phyloP scores from a whole-genome alignment of 2,797 vertebrate species.

The Gambusia yucatana region DNA sequence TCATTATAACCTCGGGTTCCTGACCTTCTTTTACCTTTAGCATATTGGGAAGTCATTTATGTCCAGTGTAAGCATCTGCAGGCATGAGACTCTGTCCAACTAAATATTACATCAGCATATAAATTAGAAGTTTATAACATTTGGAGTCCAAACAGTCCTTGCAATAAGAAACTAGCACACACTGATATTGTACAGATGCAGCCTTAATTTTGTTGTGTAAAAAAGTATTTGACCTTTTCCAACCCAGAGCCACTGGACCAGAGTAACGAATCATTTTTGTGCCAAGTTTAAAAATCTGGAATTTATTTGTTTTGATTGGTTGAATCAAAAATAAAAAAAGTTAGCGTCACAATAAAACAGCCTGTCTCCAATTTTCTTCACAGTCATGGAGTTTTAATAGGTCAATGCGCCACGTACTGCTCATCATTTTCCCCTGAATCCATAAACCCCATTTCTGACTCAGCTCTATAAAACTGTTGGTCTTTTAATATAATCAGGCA shows the following conservation, averaged over 20 bases:
- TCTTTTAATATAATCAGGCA: background rate
- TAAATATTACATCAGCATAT: background rate
- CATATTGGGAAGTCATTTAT: background rate
- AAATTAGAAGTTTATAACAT: background rate
- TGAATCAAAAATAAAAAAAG: background rate
- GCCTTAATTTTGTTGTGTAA: background rate
- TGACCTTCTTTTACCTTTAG: background rate
- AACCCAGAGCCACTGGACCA: background rate
- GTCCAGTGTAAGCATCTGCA: background rate
- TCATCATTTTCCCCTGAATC: background rate
- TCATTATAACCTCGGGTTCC: background rate
- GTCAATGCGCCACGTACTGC: background rate
- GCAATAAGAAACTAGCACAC: background rate
- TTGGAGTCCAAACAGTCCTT: background rate
- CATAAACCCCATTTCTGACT: background rate
- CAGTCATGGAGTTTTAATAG: background rate
- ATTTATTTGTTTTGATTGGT: background rate
- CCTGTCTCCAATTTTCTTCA: background rate
- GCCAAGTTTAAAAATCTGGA: background rate
- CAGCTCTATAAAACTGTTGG: conserved; percentile 2
- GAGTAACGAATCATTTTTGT: background rate
- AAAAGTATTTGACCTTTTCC: background rate
- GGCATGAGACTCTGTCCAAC: background rate
- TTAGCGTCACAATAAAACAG: background rate
- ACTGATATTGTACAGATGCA: background rate